Evolutionary conservation across 2,797 vertebrate species (phyloP).

Genomic region (Glyptemys insculpta): DNA sequence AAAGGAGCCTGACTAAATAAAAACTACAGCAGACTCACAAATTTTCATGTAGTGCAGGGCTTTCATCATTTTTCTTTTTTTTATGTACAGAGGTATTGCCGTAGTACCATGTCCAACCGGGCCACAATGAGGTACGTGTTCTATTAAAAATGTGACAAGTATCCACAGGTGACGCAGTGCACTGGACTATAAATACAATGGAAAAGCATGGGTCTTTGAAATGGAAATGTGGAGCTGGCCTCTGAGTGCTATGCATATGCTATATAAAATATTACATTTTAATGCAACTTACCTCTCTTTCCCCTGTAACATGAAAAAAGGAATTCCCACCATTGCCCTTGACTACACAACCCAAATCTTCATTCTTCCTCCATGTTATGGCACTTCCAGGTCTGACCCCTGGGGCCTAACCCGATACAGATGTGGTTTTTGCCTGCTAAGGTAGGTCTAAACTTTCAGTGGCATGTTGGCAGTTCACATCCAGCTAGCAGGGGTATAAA

Average conservation of each 20-base stretch:
- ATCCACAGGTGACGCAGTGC: fast-evolving
- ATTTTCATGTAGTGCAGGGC: background rate
- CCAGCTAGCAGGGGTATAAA: background rate
- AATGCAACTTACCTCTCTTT: background rate
- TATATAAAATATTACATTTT: background rate
- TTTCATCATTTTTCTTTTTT: background rate
- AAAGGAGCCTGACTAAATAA: background rate
- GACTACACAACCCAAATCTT: background rate
- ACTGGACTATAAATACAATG: background rate
- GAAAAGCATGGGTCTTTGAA: background rate
- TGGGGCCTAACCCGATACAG: background rate
- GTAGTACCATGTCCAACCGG: background rate
- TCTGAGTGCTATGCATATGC: background rate
- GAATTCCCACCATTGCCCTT: background rate
- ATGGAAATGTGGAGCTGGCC: fast-evolving
- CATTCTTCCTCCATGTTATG: background rate
- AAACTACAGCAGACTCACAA: background rate
- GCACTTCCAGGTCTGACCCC: background rate
- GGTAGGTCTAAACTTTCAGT: background rate
- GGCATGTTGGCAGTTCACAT: background rate
- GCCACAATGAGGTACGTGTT: background rate
- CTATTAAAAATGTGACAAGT: background rate
- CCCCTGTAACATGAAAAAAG: background rate
- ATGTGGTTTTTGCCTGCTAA: background rate
- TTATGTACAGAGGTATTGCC: background rate